Percentiles rank a stretch among this genome's conserved stretches.
These are phyloP conservation scores for Orchesella flavescens DNA, from an alignment of 2,888 invertebrate genomes.

Conservation along the genomic window DNA sequence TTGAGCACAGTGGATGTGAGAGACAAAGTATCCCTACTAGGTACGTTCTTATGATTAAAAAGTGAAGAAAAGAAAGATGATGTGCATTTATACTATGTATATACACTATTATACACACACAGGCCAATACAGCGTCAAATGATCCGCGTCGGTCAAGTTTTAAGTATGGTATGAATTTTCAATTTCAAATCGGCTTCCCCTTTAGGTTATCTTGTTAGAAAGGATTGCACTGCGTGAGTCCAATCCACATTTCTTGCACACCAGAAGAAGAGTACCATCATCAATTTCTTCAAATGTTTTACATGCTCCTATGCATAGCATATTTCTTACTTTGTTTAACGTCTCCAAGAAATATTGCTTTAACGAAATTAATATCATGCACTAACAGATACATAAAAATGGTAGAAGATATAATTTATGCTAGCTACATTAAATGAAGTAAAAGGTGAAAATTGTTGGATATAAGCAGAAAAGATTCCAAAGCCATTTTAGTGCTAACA, in stretches of 20 bases:
- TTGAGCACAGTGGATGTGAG: neutral
- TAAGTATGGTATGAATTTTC: constrained; percentile 55
- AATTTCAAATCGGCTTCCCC: constrained; percentile 56
- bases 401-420: too few relatives aligned
- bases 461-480: too few relatives aligned
- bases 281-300: constrained; percentile 25
- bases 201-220: constrained; percentile 57
- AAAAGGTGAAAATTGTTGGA: too few relatives aligned
- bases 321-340: too few relatives aligned
- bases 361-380: too few relatives aligned
- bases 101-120: neutral
- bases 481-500: too few relatives aligned
- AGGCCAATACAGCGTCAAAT: constrained; percentile 27
- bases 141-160: constrained; percentile 39
- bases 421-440: too few relatives aligned
- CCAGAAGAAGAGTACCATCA: constrained; percentile 25
- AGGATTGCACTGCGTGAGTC: constrained; percentile 48
- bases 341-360: too few relatives aligned
- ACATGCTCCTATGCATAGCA: too few relatives aligned
- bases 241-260: constrained; percentile 44
- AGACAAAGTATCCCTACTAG: neutral
- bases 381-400: too few relatives aligned
- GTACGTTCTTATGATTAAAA: neutral
- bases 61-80: constrained; percentile 1
- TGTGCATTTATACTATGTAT: too few relatives aligned